Percentiles rank a stretch among this genome's conserved stretches.
Conservation (phyloP, 2,113 vertebrate genomes). For the Caloenas nicobarica region DNA sequence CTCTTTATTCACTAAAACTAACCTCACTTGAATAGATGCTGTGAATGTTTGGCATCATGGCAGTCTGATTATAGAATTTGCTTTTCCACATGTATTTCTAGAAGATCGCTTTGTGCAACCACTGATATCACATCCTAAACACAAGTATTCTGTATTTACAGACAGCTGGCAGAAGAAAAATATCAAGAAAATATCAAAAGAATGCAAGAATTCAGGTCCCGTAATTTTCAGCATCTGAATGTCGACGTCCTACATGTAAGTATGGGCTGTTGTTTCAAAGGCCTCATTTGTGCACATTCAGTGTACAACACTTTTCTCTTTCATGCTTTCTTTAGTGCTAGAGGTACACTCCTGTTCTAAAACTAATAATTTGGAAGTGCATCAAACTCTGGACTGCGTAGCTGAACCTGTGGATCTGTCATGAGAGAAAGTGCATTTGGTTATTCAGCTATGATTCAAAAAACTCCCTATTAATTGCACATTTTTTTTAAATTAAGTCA, state of each 20-base stretch:
- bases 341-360: not conserved
- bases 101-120: not conserved
- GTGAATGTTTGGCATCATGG: not conserved
- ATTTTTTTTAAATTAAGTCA: not conserved
- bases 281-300: not conserved
- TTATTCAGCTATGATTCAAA: not conserved
- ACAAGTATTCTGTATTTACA: constrained; percentile 51
- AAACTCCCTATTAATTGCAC: not conserved
- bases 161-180: constrained; percentile 83
- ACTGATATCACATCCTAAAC: not conserved
- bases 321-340: not conserved
- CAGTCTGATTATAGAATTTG: not conserved
- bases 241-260: constrained; percentile 73
- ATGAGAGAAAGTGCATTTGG: not conserved
- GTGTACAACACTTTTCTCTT: not conserved
- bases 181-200: constrained; percentile 79
- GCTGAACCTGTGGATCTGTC: not conserved
- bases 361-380: not conserved
- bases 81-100: not conserved
- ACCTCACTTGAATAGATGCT: not conserved
- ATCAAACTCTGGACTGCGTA: not conserved
- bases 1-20: not conserved
- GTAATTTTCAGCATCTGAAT: constrained; percentile 68
- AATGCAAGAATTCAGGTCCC: constrained; percentile 76
- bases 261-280: not conserved